Conservation (phyloP, 2,113 vertebrate genomes). For the Micronycteris hirsuta region DNA sequence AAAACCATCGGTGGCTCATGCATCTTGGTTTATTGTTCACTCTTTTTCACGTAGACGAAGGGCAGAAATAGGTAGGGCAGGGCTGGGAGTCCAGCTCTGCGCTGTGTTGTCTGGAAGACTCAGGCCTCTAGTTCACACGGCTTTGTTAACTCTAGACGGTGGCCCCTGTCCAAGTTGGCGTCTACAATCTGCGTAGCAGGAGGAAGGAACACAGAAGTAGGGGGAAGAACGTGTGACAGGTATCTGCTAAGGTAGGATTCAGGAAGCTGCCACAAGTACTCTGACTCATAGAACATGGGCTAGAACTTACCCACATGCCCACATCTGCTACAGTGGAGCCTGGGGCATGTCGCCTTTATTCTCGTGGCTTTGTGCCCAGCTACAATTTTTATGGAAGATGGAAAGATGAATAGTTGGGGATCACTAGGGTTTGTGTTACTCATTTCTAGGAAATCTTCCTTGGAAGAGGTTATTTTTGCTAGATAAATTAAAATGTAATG, state of each 20-base stretch:
- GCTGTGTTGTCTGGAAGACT: not conserved
- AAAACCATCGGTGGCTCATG: not conserved
- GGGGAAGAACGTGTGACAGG: not conserved
- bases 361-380: not conserved
- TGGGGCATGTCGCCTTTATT: not conserved
- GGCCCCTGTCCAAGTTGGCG: not conserved
- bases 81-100: not conserved
- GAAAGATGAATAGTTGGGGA: not conserved
- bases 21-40: not conserved
- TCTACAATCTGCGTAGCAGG: not conserved
- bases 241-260: not conserved
- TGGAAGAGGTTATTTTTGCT: constrained; percentile 25
- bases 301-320: not conserved
- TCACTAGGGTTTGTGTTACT: not conserved
- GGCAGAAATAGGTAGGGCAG: not conserved
- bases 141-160: not conserved
- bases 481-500: not conserved
- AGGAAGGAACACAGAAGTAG: not conserved
- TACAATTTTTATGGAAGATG: not conserved
- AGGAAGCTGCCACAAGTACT: not conserved
- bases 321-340: not conserved
- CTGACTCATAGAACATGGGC: not conserved
- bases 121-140: not conserved
- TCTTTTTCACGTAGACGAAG: not conserved
- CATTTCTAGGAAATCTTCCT: not conserved